Evolutionary conservation across 2,888 invertebrate species (phyloP), one percentile per base, ranked within the genome.

Genomic region (Amblyteles armatorius): DNA sequence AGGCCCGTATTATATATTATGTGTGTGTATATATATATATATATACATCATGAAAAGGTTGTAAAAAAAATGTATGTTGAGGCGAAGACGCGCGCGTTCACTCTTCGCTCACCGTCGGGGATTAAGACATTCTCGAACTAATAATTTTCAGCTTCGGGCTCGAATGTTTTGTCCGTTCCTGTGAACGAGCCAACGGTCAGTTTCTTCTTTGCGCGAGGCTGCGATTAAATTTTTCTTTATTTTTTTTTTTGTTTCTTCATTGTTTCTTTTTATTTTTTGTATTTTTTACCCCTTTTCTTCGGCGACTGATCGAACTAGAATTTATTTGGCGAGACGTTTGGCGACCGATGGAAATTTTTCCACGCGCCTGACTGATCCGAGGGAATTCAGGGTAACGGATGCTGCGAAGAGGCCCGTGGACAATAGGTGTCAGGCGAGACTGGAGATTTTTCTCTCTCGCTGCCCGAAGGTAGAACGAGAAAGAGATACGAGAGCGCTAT

Each of bases 111-210:
- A 83, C 81, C 86, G 87, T 88, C 88, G 88, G 87, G 90, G 90
- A 93, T 93, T 92, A 92, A 93, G 93, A 93, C 93, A 93, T 93
- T 92, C 92, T 87, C 92, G 89, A 88, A 89, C 92, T 93, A 92
- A 93, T 93, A 93, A 93, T 93, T 93, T 93, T 91, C 91, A 90
- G 89, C 84, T 88, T 82, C 87, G 74, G 85, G 78, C 88, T 89
- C 85, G 88, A 90, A 93, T 89, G 88, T 92, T 90, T 92, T 92
- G 93, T 92, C 92, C 92, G 71, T 82, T 81, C 69, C 63, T 55
- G 52, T 19, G 13, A 44, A 50, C 73, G 63, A 44, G 67, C 50
- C 52, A 52, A 33, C 50, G n/a, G 68, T 55, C 82, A 44, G 74
- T 65, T 33, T 65, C 76, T 57, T n/a, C 36, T 6, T 44, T 73